Evolutionary conservation across 2,888 invertebrate species (phyloP).

Genomic region (Megastigmus dorsalis): DNA sequence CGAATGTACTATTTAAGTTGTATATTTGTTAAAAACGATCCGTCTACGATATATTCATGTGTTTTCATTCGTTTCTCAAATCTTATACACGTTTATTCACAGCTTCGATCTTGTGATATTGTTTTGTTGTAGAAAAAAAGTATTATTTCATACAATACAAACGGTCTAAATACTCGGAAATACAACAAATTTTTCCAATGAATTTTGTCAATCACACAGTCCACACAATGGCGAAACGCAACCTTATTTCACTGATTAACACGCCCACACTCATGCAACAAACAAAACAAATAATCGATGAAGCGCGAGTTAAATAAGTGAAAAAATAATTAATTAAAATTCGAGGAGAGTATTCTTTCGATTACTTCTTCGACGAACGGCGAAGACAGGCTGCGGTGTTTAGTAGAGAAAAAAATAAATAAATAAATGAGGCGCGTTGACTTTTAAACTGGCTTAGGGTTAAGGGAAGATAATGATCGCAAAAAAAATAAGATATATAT

Average conservation of each 20-base stretch:
- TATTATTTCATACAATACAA: conserved; percentile 4
- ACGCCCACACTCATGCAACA: background rate
- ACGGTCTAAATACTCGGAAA: conserved; percentile 27
- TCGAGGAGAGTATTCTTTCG: conserved; percentile 20
- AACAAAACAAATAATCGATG: conserved; percentile 15
- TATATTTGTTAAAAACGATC: conserved; percentile 32
- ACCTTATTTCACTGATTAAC: conserved; percentile 22
- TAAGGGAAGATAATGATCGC: conserved; percentile 43
- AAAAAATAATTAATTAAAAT: conserved; percentile 23
- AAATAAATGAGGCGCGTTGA: conserved; percentile 23
- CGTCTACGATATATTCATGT: conserved; percentile 19
- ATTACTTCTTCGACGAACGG: conserved; percentile 23
- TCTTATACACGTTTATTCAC: background rate
- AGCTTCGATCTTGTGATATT: background rate
- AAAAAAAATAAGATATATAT: conserved; percentile 44
- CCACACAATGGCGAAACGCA: conserved; percentile 14
- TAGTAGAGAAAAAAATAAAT: conserved; percentile 9
- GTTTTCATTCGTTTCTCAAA: conserved; percentile 8
- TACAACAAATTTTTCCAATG: background rate
- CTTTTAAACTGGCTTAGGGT: conserved; percentile 24
- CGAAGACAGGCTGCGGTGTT: background rate
- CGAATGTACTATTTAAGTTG: conserved; percentile 28
- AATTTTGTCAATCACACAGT: conserved; percentile 6
- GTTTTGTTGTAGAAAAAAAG: conserved; percentile 4
- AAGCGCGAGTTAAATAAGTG: conserved; percentile 1